Conservation (phyloP, 2,797 vertebrate genomes). For the Lateolabrax maculatus region DNA sequence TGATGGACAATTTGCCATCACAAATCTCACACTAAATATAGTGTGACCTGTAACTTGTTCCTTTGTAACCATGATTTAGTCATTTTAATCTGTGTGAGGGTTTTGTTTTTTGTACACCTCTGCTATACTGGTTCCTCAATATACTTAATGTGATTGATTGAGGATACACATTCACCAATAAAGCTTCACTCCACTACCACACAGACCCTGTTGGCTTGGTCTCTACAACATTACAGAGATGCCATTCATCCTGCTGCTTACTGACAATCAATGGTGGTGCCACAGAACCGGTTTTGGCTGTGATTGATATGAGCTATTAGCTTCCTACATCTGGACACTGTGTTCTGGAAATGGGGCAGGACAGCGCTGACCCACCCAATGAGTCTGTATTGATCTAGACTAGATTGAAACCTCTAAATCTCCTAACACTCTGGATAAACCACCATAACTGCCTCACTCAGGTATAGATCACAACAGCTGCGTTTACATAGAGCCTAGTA, state of each 20-base stretch:
- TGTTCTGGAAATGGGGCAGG: constrained; percentile 63
- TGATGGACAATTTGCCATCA: neutral
- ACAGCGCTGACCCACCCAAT: constrained; percentile 35
- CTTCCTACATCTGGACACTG: constrained; percentile 64
- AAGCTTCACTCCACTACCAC: constrained; percentile 38
- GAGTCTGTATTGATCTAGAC: constrained; percentile 60
- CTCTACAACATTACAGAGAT: constrained; percentile 52
- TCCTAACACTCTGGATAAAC: constrained; percentile 38
- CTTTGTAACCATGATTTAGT: neutral
- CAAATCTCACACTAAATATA: neutral
- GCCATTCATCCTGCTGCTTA: constrained; percentile 68
- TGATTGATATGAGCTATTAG: constrained; percentile 78
- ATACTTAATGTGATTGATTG: constrained; percentile 15
- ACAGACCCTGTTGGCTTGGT: constrained; percentile 43
- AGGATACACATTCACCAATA: constrained; percentile 10
- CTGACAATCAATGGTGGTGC: constrained; percentile 73
- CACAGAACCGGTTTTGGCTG: constrained; percentile 58
- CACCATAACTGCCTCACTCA: constrained; percentile 19
- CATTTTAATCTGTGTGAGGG: neutral
- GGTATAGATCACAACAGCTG: constrained; percentile 28
- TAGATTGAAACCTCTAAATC: constrained; percentile 68
- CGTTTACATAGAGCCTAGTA: no score
- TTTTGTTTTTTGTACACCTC: neutral
- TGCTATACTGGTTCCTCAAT: neutral
- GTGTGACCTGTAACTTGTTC: neutral